phyloP scores from a whole-genome alignment of 2,797 vertebrate species.

The Girardinus metallicus region DNA sequence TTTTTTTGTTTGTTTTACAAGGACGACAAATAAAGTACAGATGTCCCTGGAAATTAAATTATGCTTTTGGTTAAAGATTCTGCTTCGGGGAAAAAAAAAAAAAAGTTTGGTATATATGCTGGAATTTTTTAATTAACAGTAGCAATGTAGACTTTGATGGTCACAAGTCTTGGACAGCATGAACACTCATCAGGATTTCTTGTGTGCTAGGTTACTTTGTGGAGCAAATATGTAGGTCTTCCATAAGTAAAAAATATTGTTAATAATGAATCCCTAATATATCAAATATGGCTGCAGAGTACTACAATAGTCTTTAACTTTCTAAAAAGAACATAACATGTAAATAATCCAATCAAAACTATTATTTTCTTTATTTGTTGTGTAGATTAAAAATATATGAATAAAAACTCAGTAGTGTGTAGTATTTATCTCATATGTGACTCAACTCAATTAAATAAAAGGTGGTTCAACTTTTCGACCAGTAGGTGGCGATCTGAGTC shows the following conservation, averaged over 20 bases:
- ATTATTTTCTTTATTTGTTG: neutral
- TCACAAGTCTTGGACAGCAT: neutral
- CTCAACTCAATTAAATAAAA: neutral
- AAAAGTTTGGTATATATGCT: neutral
- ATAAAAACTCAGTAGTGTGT: neutral
- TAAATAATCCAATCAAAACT: neutral
- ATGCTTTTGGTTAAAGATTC: neutral
- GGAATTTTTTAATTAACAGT: neutral
- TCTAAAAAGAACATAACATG: neutral
- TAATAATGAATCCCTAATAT: neutral
- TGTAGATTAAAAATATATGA: neutral
- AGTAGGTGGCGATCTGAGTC: conserved; percentile 42
- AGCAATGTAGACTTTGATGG: neutral
- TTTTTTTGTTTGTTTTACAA: neutral
- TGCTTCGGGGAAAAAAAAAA: neutral
- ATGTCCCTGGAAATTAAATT: neutral
- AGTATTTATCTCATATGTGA: neutral
- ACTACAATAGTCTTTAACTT: neutral
- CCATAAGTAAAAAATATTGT: neutral
- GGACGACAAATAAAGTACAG: neutral
- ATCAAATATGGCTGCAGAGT: neutral
- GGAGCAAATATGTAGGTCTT: neutral
- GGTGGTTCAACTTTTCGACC: conserved; percentile 9
- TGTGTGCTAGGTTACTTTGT: neutral
- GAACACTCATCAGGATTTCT: neutral